Evolutionary conservation across 2,113 vertebrate genomes (phyloP).

Genomic region (Psilopogon haemacephalus): DNA sequence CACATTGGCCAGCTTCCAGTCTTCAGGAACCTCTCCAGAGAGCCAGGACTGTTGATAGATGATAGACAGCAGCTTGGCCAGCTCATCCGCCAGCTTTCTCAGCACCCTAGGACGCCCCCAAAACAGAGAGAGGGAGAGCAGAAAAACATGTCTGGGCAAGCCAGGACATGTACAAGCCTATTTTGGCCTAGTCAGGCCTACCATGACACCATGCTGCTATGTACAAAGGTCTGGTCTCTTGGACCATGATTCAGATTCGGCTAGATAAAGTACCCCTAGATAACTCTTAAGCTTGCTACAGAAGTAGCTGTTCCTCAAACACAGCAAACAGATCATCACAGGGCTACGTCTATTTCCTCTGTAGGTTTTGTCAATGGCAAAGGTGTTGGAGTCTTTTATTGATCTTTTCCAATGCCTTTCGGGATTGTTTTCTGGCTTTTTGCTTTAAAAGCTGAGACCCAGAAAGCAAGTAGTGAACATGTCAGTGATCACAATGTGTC

Average conservation of each 20-base stretch:
- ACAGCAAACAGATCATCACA: background rate
- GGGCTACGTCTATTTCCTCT: background rate
- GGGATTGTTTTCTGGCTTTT: background rate
- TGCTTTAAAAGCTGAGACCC: background rate
- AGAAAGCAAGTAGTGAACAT: background rate
- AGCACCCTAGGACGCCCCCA: too few relatives aligned
- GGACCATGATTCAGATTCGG: background rate
- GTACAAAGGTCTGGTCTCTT: background rate
- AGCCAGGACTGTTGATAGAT: too few relatives aligned
- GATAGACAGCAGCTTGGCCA: too few relatives aligned
- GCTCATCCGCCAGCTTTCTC: too few relatives aligned
- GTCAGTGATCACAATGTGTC: background rate
- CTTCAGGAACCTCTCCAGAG: too few relatives aligned
- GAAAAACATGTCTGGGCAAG: too few relatives aligned
- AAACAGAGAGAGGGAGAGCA: too few relatives aligned
- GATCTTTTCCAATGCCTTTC: too few relatives aligned
- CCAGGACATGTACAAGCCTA: too few relatives aligned
- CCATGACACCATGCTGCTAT: too few relatives aligned
- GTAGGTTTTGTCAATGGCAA: background rate
- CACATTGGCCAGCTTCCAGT: too few relatives aligned
- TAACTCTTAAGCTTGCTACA: background rate
- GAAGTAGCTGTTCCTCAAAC: background rate
- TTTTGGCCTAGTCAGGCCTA: too few relatives aligned
- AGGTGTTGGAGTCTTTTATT: background rate
- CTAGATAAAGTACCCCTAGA: background rate